phyloP scores from a whole-genome alignment of 2,113 vertebrate species.

The Leucoraja erinaceus region DNA sequence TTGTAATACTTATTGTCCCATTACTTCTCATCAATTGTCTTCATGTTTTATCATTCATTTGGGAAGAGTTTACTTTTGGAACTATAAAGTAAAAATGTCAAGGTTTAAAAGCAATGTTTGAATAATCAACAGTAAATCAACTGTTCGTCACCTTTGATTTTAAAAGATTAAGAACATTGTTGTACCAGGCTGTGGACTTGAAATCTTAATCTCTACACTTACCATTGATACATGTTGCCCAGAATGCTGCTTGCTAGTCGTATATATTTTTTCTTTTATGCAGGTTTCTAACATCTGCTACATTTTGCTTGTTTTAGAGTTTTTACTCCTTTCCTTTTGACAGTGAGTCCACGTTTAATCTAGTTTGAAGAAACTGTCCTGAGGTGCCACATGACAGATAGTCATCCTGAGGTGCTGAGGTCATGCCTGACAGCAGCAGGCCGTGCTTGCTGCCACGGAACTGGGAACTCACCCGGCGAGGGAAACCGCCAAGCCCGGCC shows the following conservation, averaged over 20 bases:
- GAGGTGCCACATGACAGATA: no score
- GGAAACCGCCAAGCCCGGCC: no score
- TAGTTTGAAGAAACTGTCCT: background rate
- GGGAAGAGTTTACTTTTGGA: background rate
- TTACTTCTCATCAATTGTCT: background rate
- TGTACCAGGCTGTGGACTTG: background rate
- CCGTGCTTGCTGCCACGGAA: no score
- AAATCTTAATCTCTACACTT: background rate
- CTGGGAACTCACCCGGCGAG: no score
- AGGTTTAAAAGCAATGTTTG: background rate
- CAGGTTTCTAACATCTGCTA: background rate
- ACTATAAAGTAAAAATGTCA: background rate
- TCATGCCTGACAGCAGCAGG: no score
- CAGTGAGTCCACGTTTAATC: no score
- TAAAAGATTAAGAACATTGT: background rate
- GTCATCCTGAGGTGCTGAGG: no score
- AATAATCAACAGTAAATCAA: background rate
- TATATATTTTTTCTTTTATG: background rate
- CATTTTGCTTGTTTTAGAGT: background rate
- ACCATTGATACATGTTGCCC: background rate
- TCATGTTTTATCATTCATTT: background rate
- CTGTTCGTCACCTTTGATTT: background rate
- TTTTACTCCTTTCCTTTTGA: background rate
- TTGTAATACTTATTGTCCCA: constrained; percentile 4
- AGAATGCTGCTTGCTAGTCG: background rate